Evolutionary conservation across 92 coral and sea anemone species (phyloP).

Genomic region (Zoanthus gigantus): DNA sequence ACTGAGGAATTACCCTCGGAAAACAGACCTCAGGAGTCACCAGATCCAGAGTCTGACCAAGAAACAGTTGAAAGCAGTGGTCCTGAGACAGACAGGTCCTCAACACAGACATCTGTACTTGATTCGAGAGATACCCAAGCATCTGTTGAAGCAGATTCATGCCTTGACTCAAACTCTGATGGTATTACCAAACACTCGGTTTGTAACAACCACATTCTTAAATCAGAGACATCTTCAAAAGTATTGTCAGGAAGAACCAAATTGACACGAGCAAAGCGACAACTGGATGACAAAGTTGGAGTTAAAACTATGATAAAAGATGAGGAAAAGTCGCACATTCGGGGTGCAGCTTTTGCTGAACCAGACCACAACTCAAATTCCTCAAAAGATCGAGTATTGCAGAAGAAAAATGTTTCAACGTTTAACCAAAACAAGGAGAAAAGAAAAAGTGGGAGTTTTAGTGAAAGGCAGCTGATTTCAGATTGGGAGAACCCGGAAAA

Average conservation of each 20-base stretch:
- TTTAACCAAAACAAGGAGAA: slow-evolving; percentile 30
- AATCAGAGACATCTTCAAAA: slow-evolving; percentile 3
- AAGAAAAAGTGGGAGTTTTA: slow-evolving; percentile 48
- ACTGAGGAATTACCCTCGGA: slow-evolving; percentile 89
- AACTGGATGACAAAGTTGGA: slow-evolving; percentile 38
- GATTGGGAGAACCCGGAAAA: slow-evolving; percentile 36
- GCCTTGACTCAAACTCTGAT: slow-evolving; percentile 14
- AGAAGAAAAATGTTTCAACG: slow-evolving; percentile 34
- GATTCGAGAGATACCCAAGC: slow-evolving; percentile 25
- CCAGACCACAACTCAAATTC: slow-evolving; percentile 36
- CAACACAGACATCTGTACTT: slow-evolving; percentile 31
- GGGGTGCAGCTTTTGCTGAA: slow-evolving; percentile 47
- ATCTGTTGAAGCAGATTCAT: slow-evolving; percentile 51
- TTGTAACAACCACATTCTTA: slow-evolving; percentile 24
- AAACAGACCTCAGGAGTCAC: slow-evolving; percentile 87
- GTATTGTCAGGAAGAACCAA: not conserved
- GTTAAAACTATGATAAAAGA: slow-evolving; percentile 20
- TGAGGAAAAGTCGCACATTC: slow-evolving; percentile 36
- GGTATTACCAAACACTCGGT: not conserved
- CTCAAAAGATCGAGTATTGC: slow-evolving; percentile 25
- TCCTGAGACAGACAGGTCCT: slow-evolving; percentile 60
- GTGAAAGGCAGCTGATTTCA: slow-evolving; percentile 13
- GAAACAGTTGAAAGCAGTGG: slow-evolving; percentile 71
- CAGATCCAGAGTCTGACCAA: slow-evolving; percentile 74
- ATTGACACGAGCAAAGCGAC: slow-evolving; percentile 24